Percentiles rank a stretch among this genome's conserved stretches.
Conservation (phyloP, 1,140 invertebrate species). For the Helicoverpa zea region DNA sequence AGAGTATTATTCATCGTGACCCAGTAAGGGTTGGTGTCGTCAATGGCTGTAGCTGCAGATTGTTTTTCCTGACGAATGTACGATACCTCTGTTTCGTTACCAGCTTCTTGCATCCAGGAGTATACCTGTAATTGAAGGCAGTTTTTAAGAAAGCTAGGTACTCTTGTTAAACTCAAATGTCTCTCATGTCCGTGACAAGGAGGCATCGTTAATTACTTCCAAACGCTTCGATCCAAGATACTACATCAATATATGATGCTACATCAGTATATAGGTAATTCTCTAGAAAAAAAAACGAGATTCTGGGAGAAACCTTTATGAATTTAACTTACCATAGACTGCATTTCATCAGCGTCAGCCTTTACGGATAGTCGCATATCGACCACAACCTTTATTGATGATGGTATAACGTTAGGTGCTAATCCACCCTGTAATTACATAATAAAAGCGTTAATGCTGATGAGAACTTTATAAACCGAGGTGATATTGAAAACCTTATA, state of each 20-base stretch:
- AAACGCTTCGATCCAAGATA: too few species aligned
- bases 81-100: conserved; percentile 89
- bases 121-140: conserved; percentile 59
- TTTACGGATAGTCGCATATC: conserved; percentile 93
- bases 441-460: too few species aligned
- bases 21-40: conserved; percentile 92
- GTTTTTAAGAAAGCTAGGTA: too few species aligned
- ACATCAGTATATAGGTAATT: too few species aligned
- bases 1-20: conserved; percentile 89
- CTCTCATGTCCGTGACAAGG: too few species aligned
- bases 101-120: conserved; percentile 66
- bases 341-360: conserved; percentile 90
- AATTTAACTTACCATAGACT: conserved; percentile 87
- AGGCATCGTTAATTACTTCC: too few species aligned
- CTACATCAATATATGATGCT: too few species aligned
- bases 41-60: conserved; percentile 88
- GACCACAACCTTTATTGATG: conserved; percentile 90
- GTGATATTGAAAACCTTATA: too few species aligned
- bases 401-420: conserved; percentile 96
- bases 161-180: too few species aligned
- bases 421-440: conserved; percentile 92
- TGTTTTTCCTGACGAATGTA: conserved; percentile 78
- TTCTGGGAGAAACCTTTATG: too few species aligned
- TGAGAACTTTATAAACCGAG: too few species aligned
- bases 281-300: too few species aligned